These are phyloP conservation scores for Mythimna loreyi DNA, from an alignment of 2,888 invertebrate genomes.

Conservation along the genomic window DNA sequence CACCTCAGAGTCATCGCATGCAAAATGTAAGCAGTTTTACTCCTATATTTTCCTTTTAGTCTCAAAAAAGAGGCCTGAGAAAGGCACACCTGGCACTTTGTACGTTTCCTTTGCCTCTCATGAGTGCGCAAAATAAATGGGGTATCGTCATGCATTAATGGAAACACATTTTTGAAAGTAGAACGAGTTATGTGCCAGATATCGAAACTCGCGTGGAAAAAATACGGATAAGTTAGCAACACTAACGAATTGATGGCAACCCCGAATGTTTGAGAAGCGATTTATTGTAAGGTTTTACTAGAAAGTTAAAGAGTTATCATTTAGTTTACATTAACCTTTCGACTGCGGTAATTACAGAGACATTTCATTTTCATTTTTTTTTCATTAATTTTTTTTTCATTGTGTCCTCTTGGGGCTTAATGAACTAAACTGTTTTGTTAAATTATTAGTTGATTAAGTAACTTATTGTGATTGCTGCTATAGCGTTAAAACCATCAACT, in stretches of 20 bases:
- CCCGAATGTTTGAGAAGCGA: slow-evolving; percentile 30
- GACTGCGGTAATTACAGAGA: too few species aligned
- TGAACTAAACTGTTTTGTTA: too few species aligned
- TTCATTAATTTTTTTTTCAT: too few species aligned
- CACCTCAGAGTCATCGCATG: slow-evolving; percentile 18
- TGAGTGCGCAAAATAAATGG: slow-evolving; percentile 48
- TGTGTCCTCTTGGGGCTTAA: too few species aligned
- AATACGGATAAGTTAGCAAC: slow-evolving; percentile 50
- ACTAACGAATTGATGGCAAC: slow-evolving; percentile 40
- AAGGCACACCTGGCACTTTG: slow-evolving; percentile 43
- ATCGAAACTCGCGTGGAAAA: slow-evolving; percentile 43
- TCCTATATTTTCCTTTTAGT: too few species aligned
- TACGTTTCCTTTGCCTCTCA: slow-evolving; percentile 27
- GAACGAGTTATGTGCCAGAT: slow-evolving; percentile 44
- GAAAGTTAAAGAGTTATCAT: slow-evolving; percentile 3
- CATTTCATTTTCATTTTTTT: too few species aligned
- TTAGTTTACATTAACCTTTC: too few species aligned
- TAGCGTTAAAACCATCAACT: too few species aligned
- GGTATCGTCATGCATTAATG: slow-evolving; percentile 49
- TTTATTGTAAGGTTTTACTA: slow-evolving; percentile 37
- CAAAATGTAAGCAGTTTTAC: slow-evolving; percentile 39
- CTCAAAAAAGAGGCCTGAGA: slow-evolving; percentile 26
- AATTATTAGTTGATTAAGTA: too few species aligned
- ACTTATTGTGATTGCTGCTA: too few species aligned
- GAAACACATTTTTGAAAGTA: slow-evolving; percentile 44